These are phyloP conservation scores for Speoplatyrhinus poulsoni DNA, from an alignment of 2,113 vertebrate species.

Conservation along the genomic window DNA sequence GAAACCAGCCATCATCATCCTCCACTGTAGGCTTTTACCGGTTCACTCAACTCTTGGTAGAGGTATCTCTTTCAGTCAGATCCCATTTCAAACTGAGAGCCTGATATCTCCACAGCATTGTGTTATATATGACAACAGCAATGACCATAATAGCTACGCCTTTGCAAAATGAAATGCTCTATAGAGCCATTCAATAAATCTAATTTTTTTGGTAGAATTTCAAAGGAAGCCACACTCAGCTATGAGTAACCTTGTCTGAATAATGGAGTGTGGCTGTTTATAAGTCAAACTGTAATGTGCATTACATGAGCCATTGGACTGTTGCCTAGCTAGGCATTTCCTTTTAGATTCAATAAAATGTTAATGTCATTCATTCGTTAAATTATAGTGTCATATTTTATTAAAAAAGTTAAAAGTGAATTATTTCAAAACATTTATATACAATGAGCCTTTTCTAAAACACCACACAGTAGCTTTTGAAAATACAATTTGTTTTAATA, in stretches of 20 bases:
- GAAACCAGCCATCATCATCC: slow-evolving; percentile 14
- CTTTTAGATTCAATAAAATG: neutral
- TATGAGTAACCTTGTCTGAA: neutral
- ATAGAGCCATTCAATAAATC: neutral
- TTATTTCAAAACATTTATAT: neutral
- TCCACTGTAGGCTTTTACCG: slow-evolving; percentile 5
- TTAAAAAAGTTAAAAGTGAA: neutral
- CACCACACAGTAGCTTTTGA: neutral
- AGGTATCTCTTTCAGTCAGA: slow-evolving; percentile 19
- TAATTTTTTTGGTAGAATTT: neutral
- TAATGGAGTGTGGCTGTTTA: neutral
- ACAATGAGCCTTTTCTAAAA: neutral
- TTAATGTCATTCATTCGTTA: neutral
- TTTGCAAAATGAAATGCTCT: neutral
- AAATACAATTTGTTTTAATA: too few relatives aligned
- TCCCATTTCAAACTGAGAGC: slow-evolving; percentile 11
- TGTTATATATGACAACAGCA: neutral
- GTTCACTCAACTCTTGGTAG: slow-evolving; percentile 16
- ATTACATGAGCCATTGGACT: neutral
- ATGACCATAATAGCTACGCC: too few relatives aligned
- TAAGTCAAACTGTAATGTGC: neutral
- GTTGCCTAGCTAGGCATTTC: neutral
- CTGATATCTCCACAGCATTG: slow-evolving; percentile 5
- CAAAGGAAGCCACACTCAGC: neutral
- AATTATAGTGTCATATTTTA: neutral